Evolutionary conservation across 2,888 invertebrate species (phyloP), one percentile per base, ranked within the genome.

Genomic region (Boloria euphrosyne): DNA sequence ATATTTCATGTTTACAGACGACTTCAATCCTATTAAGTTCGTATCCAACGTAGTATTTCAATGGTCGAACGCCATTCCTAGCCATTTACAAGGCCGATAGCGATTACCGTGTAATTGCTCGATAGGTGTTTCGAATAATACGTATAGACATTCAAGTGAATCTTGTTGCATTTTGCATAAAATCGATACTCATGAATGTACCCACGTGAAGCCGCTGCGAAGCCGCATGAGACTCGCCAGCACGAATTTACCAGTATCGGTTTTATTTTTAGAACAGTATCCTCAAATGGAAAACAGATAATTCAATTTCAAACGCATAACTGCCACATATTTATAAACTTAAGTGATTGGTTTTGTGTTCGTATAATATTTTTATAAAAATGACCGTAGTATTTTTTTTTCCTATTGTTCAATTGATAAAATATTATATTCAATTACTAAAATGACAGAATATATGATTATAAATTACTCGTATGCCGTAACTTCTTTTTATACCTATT

Each of bases 91-190:
- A 76, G 76, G 74, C 75, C 78, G 79, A 78, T 80, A 81, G 76
- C 79, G 81, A 81, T 79, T 78, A 81, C 78, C 80, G 80, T 86
- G 85, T 90, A 90, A 88, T 90, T 89, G 86, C 80, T 78, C 76
- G 79, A 81, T 86, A 82, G 82, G 80, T 79, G 80, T 78, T 78
- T 78, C 76, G 77, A 80, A 82, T 77, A 77, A 81, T 83, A 84
- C 80, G 81, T 83, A 83, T 79, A 83, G 84, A 79, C 82, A 85
- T 86, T 85, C 85, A 85, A 88, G 88, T 89, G 89, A 91, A 91
- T 90, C 89, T 90, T 89, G 90, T 89, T 91, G 90, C 89, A 90
- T 89, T 92, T 91, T 92, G 90, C 91, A 92, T 91, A 91, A 91
- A 92, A 92, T 92, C 92, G 89, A 92, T 92, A 89, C 84, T 87